Evolutionary conservation across 2,797 vertebrate genomes (phyloP).

Genomic region (Gouania willdenowi): DNA sequence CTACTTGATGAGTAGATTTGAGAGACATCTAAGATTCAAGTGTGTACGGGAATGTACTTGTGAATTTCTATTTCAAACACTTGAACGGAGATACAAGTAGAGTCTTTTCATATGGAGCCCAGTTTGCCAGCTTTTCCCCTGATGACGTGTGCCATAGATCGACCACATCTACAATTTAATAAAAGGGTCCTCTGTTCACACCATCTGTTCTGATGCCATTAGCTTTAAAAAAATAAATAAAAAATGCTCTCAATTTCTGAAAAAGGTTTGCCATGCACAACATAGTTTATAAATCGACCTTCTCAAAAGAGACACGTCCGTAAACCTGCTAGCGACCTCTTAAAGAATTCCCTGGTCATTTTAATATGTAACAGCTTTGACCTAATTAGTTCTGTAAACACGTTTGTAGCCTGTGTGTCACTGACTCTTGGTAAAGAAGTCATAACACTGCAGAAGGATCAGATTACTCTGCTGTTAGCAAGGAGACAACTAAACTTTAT

Average conservation of each 20-base stretch:
- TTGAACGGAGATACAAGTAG: conserved; percentile 57
- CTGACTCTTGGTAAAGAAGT: conserved; percentile 61
- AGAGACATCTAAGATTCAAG: conserved; percentile 23
- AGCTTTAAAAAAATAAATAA: conserved; percentile 14
- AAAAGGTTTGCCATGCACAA: conserved; percentile 28
- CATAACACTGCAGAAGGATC: conserved; percentile 58
- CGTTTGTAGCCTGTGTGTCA: conserved; percentile 59
- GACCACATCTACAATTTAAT: conserved; percentile 56
- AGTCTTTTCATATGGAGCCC: conserved; percentile 33
- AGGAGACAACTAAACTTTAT: conserved; percentile 67
- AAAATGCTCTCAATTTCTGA: conserved; percentile 3
- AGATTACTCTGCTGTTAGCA: conserved; percentile 66
- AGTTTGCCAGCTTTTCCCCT: conserved; percentile 26
- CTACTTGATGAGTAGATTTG: conserved; percentile 53
- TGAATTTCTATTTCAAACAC: conserved; percentile 62
- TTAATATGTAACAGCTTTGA: conserved; percentile 74
- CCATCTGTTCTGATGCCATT: conserved; percentile 40
- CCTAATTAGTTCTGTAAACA: conserved; percentile 75
- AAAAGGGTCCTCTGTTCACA: conserved; percentile 31
- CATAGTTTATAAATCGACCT: conserved; percentile 39
- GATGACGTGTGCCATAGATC: conserved; percentile 15
- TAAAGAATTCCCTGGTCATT: conserved; percentile 56
- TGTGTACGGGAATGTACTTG: conserved; percentile 32
- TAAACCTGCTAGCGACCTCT: conserved; percentile 41
- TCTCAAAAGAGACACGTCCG: conserved; percentile 15